These are phyloP conservation scores for Porites divaricata DNA, from an alignment of 92 coral and sea anemone genomes.

Conservation along the genomic window DNA sequence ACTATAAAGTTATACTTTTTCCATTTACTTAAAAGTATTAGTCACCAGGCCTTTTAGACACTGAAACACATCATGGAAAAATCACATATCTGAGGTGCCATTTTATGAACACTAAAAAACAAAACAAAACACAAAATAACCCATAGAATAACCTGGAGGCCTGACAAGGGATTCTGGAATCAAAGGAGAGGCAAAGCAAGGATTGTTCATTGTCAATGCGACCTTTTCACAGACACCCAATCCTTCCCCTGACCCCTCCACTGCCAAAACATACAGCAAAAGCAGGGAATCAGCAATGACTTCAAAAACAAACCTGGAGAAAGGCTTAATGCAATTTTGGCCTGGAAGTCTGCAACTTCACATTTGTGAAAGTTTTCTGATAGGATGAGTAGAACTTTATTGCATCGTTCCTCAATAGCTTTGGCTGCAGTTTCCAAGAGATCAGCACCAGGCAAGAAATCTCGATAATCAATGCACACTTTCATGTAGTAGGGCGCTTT, in stretches of 20 bases:
- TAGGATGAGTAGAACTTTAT: slow-evolving; percentile 74
- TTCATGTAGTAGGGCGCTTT: slow-evolving; percentile 69
- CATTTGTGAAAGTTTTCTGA: slow-evolving; percentile 78
- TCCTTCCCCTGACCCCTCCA: background rate
- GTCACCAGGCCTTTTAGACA: too few species aligned
- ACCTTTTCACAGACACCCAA: background rate
- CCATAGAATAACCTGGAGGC: too few species aligned
- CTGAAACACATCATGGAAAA: too few species aligned
- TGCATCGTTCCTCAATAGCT: slow-evolving; percentile 78
- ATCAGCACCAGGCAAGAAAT: slow-evolving; percentile 70
- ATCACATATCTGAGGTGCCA: too few species aligned
- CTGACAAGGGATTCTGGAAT: too few species aligned
- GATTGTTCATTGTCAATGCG: too few species aligned
- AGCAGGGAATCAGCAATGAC: background rate
- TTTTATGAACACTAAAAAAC: too few species aligned
- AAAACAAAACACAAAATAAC: too few species aligned
- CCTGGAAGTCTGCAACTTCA: slow-evolving; percentile 80
- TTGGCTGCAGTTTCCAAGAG: slow-evolving; percentile 50
- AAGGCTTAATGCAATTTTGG: slow-evolving; percentile 73
- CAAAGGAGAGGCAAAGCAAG: too few species aligned
- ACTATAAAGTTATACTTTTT: too few species aligned
- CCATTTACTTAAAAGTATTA: too few species aligned
- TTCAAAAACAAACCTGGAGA: slow-evolving; percentile 82
- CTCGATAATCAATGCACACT: slow-evolving; percentile 85
- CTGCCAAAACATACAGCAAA: background rate